Conservation (phyloP, 2,113 vertebrate species). For the Eretmochelys imbricata region DNA sequence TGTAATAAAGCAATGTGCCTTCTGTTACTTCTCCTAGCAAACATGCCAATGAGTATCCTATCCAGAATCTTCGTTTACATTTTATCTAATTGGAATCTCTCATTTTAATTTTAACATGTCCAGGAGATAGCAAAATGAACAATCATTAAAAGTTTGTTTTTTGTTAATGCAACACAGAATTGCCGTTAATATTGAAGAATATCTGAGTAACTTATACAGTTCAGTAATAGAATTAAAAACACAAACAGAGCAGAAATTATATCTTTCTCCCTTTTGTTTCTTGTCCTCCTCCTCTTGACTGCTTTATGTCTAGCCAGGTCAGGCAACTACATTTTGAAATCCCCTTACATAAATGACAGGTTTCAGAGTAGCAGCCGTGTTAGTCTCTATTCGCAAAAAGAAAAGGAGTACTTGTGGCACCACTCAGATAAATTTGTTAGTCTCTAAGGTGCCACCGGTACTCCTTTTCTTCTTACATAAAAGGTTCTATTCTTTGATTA, state of each 20-base stretch:
- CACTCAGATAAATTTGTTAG: no score
- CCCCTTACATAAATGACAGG: not conserved
- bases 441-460: no score
- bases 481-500: not conserved
- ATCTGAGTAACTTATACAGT: not conserved
- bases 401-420: no score
- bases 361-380: no score
- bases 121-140: not conserved
- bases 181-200: not conserved
- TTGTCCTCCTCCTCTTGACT: not conserved
- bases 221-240: not conserved
- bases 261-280: not conserved
- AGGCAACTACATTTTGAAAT: not conserved
- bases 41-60: not conserved
- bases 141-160: not conserved
- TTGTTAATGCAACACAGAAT: not conserved
- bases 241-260: not conserved
- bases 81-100: not conserved
- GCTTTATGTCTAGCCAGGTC: not conserved
- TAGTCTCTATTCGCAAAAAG: no score
- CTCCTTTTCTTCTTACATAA: not conserved
- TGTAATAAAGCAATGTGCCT: not conserved
- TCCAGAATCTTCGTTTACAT: not conserved
- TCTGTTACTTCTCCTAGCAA: not conserved
- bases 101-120: not conserved